A percentile compares a stretch with the other conserved stretches of the same genome.
phyloP scores from a whole-genome alignment of 2,888 invertebrate genomes.

The Trichacis sp. region DNA sequence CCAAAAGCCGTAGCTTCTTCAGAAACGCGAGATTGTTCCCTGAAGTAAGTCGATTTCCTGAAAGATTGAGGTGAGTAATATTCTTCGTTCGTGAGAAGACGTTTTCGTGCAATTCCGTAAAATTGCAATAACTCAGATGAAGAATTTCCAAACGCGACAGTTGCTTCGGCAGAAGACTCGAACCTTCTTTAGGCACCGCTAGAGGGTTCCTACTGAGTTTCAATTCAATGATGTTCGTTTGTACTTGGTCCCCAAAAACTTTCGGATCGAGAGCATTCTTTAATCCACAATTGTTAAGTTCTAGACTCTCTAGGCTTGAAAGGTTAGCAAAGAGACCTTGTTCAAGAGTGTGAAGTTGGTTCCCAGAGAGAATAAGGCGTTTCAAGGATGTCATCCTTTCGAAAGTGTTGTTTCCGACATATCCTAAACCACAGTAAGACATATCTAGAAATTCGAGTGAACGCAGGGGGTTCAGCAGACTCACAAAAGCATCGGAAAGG shows the following conservation, averaged over 20 bases:
- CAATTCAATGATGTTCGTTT: constrained; percentile 77
- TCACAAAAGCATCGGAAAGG: constrained; percentile 76
- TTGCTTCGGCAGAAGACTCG: constrained; percentile 75
- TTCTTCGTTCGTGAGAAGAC: constrained; percentile 75
- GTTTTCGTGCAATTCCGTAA: constrained; percentile 73
- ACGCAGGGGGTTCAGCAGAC: constrained; percentile 75
- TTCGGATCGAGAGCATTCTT: constrained; percentile 75
- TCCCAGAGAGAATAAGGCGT: constrained; percentile 77
- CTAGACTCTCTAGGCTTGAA: constrained; percentile 76
- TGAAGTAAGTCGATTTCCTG: constrained; percentile 73
- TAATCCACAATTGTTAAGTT: constrained; percentile 78
- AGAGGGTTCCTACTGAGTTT: constrained; percentile 78
- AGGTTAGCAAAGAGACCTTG: constrained; percentile 78
- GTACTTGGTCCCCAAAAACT: constrained; percentile 77
- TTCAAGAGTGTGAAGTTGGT: constrained; percentile 76
- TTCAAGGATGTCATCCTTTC: constrained; percentile 78
- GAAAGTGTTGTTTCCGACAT: constrained; percentile 76
- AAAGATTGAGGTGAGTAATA: constrained; percentile 74
- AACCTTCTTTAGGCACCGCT: constrained; percentile 72
- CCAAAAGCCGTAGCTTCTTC: constrained; percentile 72
- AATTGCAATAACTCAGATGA: constrained; percentile 77
- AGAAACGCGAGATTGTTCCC: constrained; percentile 72
- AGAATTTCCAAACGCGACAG: constrained; percentile 75
- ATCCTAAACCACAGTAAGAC: constrained; percentile 79
- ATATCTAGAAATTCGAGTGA: constrained; percentile 79